A percentile compares a stretch with the other conserved stretches of the same genome.
Conservation (phyloP, 2,113 vertebrate genomes). For the Chloropsis cyanopogon region DNA sequence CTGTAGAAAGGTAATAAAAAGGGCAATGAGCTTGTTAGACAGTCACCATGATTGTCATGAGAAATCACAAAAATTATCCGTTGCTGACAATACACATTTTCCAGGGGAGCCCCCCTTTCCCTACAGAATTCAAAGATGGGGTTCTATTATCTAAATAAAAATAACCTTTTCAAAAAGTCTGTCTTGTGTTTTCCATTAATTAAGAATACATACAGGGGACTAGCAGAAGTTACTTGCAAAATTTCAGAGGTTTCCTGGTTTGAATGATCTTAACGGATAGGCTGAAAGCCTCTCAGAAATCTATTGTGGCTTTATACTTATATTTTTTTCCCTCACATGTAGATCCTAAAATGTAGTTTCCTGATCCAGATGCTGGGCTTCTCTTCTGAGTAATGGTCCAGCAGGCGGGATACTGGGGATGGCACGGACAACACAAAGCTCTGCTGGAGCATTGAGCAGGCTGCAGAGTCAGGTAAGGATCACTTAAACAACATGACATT, state of each 20-base stretch:
- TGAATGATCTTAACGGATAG: not conserved
- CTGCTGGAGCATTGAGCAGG: not conserved
- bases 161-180: not conserved
- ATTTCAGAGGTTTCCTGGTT: not conserved
- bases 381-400: not conserved
- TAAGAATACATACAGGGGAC: not conserved
- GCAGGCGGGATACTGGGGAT: not conserved
- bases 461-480: slow-evolving; percentile 19
- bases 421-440: not conserved
- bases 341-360: not conserved
- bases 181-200: not conserved
- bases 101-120: not conserved
- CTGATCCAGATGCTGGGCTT: not conserved
- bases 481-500: not conserved
- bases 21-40: not conserved
- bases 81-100: not conserved
- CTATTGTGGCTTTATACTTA: not conserved
- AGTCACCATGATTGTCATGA: not conserved
- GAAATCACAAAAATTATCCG: not conserved
- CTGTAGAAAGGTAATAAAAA: not conserved
- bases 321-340: not conserved
- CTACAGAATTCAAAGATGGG: not conserved
- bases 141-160: not conserved
- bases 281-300: not conserved
- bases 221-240: not conserved